Evolutionary conservation across 2,113 vertebrate genomes (phyloP), one percentile per base, ranked within the genome.

Genomic region (Takifugu bimaculatus): DNA sequence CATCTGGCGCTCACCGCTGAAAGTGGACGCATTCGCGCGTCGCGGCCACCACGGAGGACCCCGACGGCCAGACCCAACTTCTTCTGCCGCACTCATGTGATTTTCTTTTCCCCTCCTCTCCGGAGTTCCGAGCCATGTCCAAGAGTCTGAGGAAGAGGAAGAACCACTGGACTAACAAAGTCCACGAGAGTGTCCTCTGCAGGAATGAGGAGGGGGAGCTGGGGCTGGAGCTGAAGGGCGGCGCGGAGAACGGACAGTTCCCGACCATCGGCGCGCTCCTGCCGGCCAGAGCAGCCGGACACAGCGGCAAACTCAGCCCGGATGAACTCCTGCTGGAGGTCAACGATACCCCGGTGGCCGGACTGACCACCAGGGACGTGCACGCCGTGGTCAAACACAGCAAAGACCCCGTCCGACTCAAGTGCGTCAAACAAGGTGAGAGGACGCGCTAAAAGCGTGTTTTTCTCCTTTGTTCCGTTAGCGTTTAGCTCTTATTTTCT

Each of bases 81-180:
- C 62, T 68, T 53, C 80, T 62, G 74, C 74, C 63, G 79, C 74
- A 50, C 79, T 75, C 62, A 71, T 81, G 84, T 78, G 77, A 79
- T 70, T 62, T 32, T 1, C 52, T 15, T 15, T 14, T 27, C 5
- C 47, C 48, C 55, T 35, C 44, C 52, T 14, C 20, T 20, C 20
- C 15, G 10, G n/a, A 44, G 65, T 45, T 12, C 45, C 15, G 68
- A 85, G 91, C 92, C 91, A 98, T 98, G 96, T 96, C 95, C 93
- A 95, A 93, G 87, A 95, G 88, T 88, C 89, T 93, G 91, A 96
- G 94, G 90, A 96, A 93, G 92, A 82, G 74, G 79, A 96, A 94
- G 89, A 94, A 91, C 91, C 96, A 98, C 93, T 98, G 96, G 96
- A 98, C 93, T 63, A 94, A 92, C 93, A 93, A 93, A 90, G 96